Evolutionary conservation across 2,888 invertebrate genomes (phyloP).

Genomic region (Dermolepida albohirtum): DNA sequence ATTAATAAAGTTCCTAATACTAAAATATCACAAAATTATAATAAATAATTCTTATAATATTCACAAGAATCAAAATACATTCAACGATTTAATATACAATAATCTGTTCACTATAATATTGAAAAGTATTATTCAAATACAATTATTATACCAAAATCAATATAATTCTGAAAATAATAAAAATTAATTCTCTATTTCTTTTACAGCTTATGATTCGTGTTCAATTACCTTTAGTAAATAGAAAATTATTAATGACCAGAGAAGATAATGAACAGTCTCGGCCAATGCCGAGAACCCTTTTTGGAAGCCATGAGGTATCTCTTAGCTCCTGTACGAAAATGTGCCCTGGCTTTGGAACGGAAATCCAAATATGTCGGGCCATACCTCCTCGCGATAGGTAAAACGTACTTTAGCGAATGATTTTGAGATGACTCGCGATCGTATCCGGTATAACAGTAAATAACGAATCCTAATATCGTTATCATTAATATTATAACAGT

Average conservation of each 20-base stretch:
- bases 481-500: conserved; percentile 49
- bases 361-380: conserved; percentile 76
- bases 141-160: background rate
- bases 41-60: too few relatives aligned
- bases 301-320: conserved; percentile 80
- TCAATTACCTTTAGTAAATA: conserved; percentile 72
- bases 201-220: conserved; percentile 73
- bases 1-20: too few relatives aligned
- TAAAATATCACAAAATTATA: too few relatives aligned
- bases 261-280: conserved; percentile 76
- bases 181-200: conserved; percentile 25
- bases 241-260: conserved; percentile 75
- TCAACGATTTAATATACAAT: too few relatives aligned
- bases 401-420: conserved; percentile 40
- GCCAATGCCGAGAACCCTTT: conserved; percentile 74
- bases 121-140: background rate
- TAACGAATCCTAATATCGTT: background rate
- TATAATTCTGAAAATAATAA: conserved; percentile 1
- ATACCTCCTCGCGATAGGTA: conserved; percentile 74
- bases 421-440: conserved; percentile 4
- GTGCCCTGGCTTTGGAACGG: conserved; percentile 71
- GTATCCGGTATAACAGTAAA: conserved; percentile 31
- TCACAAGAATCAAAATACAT: too few relatives aligned
- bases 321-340: conserved; percentile 75
- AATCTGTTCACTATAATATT: background rate